Conservation (phyloP, 1,140 invertebrate genomes). For the Ceratoteleas bidentatus region DNA sequence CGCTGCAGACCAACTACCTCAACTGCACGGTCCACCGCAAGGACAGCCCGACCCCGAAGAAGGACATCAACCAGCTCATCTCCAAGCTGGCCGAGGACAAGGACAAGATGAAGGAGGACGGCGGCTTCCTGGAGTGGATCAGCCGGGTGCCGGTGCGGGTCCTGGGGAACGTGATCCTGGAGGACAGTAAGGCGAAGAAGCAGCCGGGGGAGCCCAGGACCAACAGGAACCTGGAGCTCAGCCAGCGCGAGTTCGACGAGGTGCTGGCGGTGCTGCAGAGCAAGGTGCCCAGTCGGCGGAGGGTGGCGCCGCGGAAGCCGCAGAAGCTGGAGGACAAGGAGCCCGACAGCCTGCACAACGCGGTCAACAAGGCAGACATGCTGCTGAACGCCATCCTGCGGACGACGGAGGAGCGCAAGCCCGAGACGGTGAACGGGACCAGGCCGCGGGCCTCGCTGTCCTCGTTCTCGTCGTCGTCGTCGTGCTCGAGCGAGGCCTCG, state of each 20-base stretch:
- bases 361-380: constrained; percentile 81
- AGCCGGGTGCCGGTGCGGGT: constrained; percentile 72
- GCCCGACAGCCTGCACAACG: constrained; percentile 65
- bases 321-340: constrained; percentile 65
- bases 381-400: constrained; percentile 82
- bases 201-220: constrained; percentile 59
- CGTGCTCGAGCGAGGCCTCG: constrained; percentile 26
- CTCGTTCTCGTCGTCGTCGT: constrained; percentile 29
- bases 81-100: constrained; percentile 74
- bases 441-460: constrained; percentile 51
- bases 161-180: constrained; percentile 60
- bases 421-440: constrained; percentile 65
- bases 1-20: constrained; percentile 36
- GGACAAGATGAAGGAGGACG: constrained; percentile 69
- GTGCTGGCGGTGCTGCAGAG: constrained; percentile 79
- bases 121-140: constrained; percentile 76
- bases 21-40: constrained; percentile 70
- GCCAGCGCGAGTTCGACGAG: constrained; percentile 80
- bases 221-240: constrained; percentile 79
- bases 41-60: constrained; percentile 12
- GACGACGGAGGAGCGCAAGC: constrained; percentile 71
- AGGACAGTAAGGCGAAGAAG: constrained; percentile 60
- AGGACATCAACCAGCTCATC: constrained; percentile 73
- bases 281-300: constrained; percentile 71
- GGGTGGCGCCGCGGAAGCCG: constrained; percentile 64